Evolutionary conservation across 2,888 invertebrate species (phyloP), one percentile per base, ranked within the genome.

Genomic region (Pristionchus arcanus): DNA sequence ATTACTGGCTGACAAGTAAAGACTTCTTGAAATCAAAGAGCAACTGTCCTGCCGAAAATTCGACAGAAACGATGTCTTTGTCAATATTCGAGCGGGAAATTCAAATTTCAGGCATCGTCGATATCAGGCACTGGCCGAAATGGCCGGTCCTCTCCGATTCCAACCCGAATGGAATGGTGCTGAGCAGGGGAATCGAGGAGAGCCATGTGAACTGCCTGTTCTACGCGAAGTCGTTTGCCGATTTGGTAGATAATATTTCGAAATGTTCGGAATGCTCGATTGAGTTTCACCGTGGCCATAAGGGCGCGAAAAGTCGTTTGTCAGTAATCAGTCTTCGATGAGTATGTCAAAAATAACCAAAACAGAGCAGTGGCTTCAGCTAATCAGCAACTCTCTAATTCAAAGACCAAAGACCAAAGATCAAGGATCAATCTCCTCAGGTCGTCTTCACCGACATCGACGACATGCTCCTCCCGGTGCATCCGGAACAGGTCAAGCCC

Each of bases 201-300:
- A 94, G 94, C 5, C 94, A 94, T 85, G 94, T 94, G 15, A 94
- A 94, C 74, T 94, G 94, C 90, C 91, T 94, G 42, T 94, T 94
- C 90, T 94, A 93, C 90, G 94, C 92, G n/a, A 94, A 94, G 66
- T 94, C 94, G 11, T 94, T 93, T 90, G 92, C 94, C 5, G 94
- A 94, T 89, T 89, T 93, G 91, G 93, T 89, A 74, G 25, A 19
- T 85, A 28, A n/a, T 28, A 11, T 49, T 37, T 16, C 34, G 7
- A 4, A 21, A 42, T 34, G 42, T 59, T 71, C 71, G 7, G 42
- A n/a, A n/a, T 49, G 42, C 42, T 13, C 13, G 3, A 49, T 34
- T 74, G 28, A n/a, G 74, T 28, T 16, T 74, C 28, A 74, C 74
- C 2, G n/a, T 74, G 34, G 19, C 25, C 25, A 63, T 63, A 25